A percentile compares a stretch with the other conserved stretches of the same genome.
These are phyloP conservation scores for Melanostigma gelatinosum DNA, from an alignment of 2,113 vertebrate genomes.

Conservation along the genomic window DNA sequence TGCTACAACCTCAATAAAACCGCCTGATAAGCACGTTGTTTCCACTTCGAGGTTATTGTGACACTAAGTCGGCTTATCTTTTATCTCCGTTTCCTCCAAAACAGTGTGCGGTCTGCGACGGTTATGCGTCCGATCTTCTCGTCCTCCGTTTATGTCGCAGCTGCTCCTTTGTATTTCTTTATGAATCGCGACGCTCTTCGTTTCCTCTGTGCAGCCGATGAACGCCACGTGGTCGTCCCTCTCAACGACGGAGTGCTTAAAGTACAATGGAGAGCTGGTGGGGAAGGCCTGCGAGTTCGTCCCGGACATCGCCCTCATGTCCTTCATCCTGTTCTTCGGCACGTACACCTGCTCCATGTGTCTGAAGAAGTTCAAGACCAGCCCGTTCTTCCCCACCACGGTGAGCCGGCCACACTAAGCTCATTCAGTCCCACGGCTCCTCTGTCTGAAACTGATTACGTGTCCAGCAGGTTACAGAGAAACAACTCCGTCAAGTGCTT, in stretches of 20 bases:
- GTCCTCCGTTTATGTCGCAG: background rate
- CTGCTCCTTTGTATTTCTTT: background rate
- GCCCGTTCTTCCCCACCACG: slow-evolving; percentile 95
- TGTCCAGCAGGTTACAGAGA: background rate
- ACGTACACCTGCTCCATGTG: slow-evolving; percentile 97
- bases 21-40: slow-evolving; percentile 11
- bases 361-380: slow-evolving; percentile 98
- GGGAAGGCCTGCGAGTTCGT: slow-evolving; percentile 90
- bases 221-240: slow-evolving; percentile 89
- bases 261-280: slow-evolving; percentile 87
- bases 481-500: background rate
- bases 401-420: slow-evolving; percentile 82
- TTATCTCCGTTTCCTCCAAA: background rate
- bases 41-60: slow-evolving; percentile 10
- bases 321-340: slow-evolving; percentile 97
- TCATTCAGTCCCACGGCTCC: background rate
- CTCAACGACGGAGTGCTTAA: slow-evolving; percentile 88
- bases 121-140: background rate
- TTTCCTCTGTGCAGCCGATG: slow-evolving; percentile 70
- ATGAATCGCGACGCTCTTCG: background rate
- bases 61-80: background rate
- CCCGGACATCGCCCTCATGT: slow-evolving; percentile 97
- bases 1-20: background rate
- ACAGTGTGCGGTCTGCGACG: background rate
- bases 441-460: background rate